Evolutionary conservation across 2,113 vertebrate species (phyloP).

Genomic region (Bufo bufo): DNA sequence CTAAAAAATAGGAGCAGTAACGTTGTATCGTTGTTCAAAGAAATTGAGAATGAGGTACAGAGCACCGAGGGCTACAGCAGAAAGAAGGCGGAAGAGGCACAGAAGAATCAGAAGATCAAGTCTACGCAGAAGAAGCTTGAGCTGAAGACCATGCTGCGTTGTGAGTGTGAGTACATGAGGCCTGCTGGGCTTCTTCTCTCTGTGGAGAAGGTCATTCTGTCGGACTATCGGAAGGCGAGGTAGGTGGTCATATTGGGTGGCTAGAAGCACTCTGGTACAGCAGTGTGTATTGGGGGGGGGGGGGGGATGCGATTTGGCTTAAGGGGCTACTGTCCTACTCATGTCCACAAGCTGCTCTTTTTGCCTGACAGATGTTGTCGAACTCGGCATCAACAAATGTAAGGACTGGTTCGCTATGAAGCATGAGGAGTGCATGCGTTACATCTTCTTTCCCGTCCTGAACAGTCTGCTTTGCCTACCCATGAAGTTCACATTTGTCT

Average conservation of each 20-base stretch:
- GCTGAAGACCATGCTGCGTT: slow-evolving; percentile 78
- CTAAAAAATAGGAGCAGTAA: slow-evolving; percentile 68
- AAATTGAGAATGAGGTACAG: slow-evolving; percentile 75
- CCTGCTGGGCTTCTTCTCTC: not conserved
- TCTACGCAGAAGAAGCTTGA: slow-evolving; percentile 78
- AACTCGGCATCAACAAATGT: slow-evolving; percentile 72
- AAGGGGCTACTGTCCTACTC: too few species aligned
- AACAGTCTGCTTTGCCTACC: slow-evolving; percentile 84
- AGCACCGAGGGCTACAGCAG: slow-evolving; percentile 69
- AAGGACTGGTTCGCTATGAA: slow-evolving; percentile 73
- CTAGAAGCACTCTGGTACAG: too few species aligned
- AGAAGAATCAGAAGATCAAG: too few species aligned
- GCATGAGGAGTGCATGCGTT: slow-evolving; percentile 61
- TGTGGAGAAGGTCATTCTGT: not conserved
- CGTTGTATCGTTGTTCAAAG: slow-evolving; percentile 68
- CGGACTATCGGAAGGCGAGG: too few species aligned
- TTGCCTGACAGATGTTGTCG: slow-evolving; percentile 72
- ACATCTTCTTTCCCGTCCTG: slow-evolving; percentile 72
- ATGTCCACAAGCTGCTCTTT: not conserved
- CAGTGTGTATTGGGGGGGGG: too few species aligned
- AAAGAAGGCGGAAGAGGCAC: not conserved
- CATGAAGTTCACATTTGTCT: slow-evolving; percentile 86
- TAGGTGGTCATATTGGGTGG: too few species aligned
- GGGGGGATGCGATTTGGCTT: too few species aligned
- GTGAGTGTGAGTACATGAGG: slow-evolving; percentile 74